Percentiles rank a stretch among this genome's conserved stretches.
phyloP scores from a whole-genome alignment of 2,113 vertebrate genomes.

The Sciurus niger region DNA sequence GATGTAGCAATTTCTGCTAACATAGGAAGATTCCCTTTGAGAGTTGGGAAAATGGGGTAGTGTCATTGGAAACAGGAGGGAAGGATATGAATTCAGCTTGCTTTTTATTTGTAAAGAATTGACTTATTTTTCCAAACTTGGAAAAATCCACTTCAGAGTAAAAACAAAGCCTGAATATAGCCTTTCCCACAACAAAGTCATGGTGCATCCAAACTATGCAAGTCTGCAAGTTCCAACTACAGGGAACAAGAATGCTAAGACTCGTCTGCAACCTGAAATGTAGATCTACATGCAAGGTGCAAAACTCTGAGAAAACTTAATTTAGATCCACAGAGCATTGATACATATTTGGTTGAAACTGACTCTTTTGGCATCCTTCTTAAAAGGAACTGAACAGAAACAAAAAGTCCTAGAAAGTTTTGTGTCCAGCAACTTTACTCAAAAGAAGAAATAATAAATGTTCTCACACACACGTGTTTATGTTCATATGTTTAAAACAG shows the following conservation, averaged over 20 bases:
- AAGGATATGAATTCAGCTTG: neutral
- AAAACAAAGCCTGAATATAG: neutral
- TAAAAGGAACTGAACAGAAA: constrained; percentile 46
- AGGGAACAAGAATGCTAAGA: neutral
- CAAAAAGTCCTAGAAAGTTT: constrained; percentile 25
- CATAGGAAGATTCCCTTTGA: neutral
- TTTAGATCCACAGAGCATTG: neutral
- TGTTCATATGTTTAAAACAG: neutral
- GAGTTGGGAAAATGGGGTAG: too few species aligned
- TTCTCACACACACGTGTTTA: neutral
- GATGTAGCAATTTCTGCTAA: neutral
- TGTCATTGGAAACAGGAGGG: neutral
- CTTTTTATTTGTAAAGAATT: neutral
- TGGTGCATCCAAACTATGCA: neutral
- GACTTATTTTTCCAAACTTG: neutral
- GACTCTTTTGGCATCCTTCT: constrained; percentile 54
- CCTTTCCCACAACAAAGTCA: neutral
- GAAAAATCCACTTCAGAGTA: neutral
- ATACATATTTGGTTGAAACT: constrained; percentile 36
- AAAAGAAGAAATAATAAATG: neutral
- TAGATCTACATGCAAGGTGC: neutral
- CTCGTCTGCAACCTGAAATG: neutral
- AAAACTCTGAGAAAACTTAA: constrained; percentile 31
- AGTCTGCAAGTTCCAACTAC: neutral
- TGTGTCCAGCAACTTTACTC: neutral